Base-by-base conservation (phyloP, 2,113 vertebrate species). In the Microcebus griseorufus region DNA sequence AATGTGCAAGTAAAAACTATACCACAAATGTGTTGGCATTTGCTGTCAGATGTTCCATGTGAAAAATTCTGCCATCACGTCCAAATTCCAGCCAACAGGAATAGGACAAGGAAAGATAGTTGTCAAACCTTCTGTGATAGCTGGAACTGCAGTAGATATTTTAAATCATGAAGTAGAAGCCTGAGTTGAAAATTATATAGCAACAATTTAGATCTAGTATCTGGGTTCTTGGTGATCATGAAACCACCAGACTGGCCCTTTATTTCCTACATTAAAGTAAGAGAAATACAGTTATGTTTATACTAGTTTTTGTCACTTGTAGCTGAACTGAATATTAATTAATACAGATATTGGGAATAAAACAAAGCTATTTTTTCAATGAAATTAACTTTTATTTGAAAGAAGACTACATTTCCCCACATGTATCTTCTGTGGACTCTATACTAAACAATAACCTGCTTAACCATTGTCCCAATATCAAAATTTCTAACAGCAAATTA, bases 351-450 rank as follows among this genome's bases (percentile, higher is more conserved):
- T 9, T 75, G 51, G 80, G 9, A 93, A 48, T 69, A 78, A 69
- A 87, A 67, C 8, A 72, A 90, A 82, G 22, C 5, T 2, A 53
- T 94, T 89, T 67, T 94, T 89, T 95, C 97, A 97, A 97, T 98
- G 97, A 98, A 98, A 98, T 98, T 98, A 97, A 98, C 93, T 98
- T 99, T 99, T 99, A 99, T 98, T 99, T 98, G 93, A 95, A 85
- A 94, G 88, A 85, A 94, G 88, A 97, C 16, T 82, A 88, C 81
- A 97, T 97, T 97, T 86, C 90, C 95, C 72, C 93, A 79, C 60
- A 98, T 69, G 5, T 92, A 95, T 96, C 64, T 37, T 98, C 93
- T 95, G 98, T 98, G 64, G 23, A 97, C 80, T 95, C 55, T 70
- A 96, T 98, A 97, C 95, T 96, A 98, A 94, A 95, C 72, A 95